Base-by-base conservation (phyloP, 1,140 invertebrate genomes). In the Trachymyrmex septentrionalis region DNA sequence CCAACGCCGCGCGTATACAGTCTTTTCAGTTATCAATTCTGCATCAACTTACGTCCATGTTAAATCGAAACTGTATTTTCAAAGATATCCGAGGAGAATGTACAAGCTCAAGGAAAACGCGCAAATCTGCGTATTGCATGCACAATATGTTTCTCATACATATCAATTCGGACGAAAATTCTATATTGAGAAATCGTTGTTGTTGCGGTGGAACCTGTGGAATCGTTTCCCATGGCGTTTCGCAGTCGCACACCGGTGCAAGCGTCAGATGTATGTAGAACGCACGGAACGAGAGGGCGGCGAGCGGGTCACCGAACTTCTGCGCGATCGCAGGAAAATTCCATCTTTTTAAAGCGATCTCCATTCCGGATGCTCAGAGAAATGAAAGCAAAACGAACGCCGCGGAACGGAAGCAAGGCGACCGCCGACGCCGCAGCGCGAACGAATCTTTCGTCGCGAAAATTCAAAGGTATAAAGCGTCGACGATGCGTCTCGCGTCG, bases 391-490 rank as follows among this genome's bases (percentile, higher is more conserved):
- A 53, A 53, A 21, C 76, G 69, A 78, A 27, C n/a, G 7, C 44
- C 10, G 64, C 80, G 67, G 24, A 48, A 82, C 67, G 69, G 24
- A 61, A 73, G 9, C 21, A 6, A 44, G 59, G 2, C 27, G 48
- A 30, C 59, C 21, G 24, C 81, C 81, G 55, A 44, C 66, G 75
- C 24, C 55, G 4, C 64, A 21, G 14, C 38, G 57, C 44, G 48
- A 55, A 27, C 48, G 59, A 91, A 88, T 90, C 86, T 82, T 44
- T 81, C 84, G 76, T 90, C 82, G 82, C 81, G 76, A 61, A 85
- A 91, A 91, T 91, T 90, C 91, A 88, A 90, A 90, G 91, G 67
- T 77, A 90, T 80, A 89, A 87, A 89, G 88, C 82, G 85, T 64
- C 87, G 87, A 90, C 82, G 86, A 88, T 77, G 89, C 82, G 73